These are phyloP conservation scores for Xylota sylvarum DNA, from an alignment of 2,888 invertebrate genomes.

Conservation along the genomic window DNA sequence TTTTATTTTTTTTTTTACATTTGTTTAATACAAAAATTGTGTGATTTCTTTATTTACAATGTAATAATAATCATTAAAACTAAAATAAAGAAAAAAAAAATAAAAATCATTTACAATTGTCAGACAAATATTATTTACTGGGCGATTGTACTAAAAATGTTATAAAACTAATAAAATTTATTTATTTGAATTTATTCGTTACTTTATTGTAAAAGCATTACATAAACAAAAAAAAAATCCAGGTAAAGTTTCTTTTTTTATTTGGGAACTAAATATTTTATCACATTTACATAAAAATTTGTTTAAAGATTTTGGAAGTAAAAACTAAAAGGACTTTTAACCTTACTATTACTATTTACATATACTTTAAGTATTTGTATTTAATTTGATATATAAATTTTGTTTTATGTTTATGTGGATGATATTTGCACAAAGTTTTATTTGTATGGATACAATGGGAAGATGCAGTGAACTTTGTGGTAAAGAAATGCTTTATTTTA, in stretches of 20 bases:
- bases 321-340: neutral
- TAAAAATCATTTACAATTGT: slow-evolving; percentile 1
- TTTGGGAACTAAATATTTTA: slow-evolving; percentile 47
- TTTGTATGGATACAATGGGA: neutral
- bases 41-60: slow-evolving; percentile 25
- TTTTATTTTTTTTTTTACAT: slow-evolving; percentile 12
- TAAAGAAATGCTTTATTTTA: neutral
- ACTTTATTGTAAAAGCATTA: neutral
- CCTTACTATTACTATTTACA: slow-evolving; percentile 60
- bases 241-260: neutral
- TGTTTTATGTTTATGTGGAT: neutral
- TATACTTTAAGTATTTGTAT: slow-evolving; percentile 41
- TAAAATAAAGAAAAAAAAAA: slow-evolving; percentile 4
- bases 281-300: slow-evolving; percentile 68
- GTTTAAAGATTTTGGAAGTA: slow-evolving; percentile 23
- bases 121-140: slow-evolving; percentile 18
- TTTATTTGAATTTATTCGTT: slow-evolving; percentile 5
- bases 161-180: slow-evolving; percentile 23
- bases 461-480: neutral
- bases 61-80: slow-evolving; percentile 7
- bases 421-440: slow-evolving; percentile 8
- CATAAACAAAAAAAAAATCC: neutral
- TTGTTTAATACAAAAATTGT: slow-evolving; percentile 25
- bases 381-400: slow-evolving; percentile 3
- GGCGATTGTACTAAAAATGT: slow-evolving; percentile 16